phyloP scores from a whole-genome alignment of 2,797 vertebrate species.

The Syndactyla subalaris region DNA sequence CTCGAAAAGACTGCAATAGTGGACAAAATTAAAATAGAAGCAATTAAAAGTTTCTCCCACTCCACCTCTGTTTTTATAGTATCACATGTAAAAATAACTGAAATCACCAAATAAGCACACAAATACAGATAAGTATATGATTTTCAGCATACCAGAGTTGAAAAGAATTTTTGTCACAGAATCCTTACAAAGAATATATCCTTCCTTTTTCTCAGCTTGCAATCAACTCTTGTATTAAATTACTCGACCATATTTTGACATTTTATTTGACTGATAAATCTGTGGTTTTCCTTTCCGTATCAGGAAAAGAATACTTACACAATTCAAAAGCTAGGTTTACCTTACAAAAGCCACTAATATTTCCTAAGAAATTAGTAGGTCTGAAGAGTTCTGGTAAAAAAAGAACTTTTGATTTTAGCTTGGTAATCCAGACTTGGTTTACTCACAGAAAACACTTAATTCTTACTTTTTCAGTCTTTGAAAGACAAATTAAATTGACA shows the following conservation, averaged over 20 bases:
- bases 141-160: background rate
- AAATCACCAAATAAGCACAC: background rate
- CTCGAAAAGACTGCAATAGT: background rate
- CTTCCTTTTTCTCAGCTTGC: background rate
- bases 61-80: background rate
- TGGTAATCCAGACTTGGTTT: background rate
- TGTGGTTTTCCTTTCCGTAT: background rate
- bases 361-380: background rate
- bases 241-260: background rate
- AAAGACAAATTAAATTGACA: background rate
- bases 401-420: background rate
- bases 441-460: background rate
- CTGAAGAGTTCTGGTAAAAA: background rate
- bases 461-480: background rate
- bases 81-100: background rate
- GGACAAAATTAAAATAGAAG: background rate
- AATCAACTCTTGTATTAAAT: background rate
- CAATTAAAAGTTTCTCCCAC: background rate
- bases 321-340: background rate
- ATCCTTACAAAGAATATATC: background rate
- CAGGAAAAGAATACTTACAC: background rate
- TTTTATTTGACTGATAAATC: background rate
- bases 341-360: background rate
- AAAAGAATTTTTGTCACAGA: background rate
- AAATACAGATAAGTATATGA: background rate